Conservation (phyloP, 1,140 invertebrate species). For the Pseudomyrmex cubaensis region DNA sequence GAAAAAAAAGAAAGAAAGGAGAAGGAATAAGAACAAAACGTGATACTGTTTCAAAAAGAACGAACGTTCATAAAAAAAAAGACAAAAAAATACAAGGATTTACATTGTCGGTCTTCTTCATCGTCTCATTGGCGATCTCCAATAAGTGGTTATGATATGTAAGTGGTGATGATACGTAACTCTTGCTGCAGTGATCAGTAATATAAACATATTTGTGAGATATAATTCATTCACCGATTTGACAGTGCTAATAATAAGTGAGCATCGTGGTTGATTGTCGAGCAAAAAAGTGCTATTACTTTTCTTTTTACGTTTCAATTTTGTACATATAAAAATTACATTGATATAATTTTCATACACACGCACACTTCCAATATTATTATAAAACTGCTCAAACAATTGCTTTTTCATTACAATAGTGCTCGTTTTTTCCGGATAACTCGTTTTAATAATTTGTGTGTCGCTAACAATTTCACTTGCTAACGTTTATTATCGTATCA, state of each 20-base stretch:
- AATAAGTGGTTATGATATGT: neutral
- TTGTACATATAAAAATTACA: conserved; percentile 6
- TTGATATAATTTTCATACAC: neutral
- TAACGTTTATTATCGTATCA: conserved; percentile 18
- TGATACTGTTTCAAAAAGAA: neutral
- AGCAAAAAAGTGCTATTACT: neutral
- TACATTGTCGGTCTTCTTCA: neutral
- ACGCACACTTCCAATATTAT: neutral
- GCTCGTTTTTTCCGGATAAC: neutral
- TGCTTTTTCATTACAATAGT: neutral
- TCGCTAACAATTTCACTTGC: neutral
- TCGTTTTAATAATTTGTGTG: neutral
- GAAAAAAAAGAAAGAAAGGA: neutral
- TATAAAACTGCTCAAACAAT: conserved; percentile 13
- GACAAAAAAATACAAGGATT: neutral
- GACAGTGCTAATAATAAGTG: conserved; percentile 10
- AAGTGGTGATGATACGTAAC: neutral
- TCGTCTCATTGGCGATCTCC: neutral
- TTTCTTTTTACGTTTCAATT: neutral
- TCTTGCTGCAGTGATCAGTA: neutral
- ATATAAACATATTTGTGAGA: conserved; percentile 23
- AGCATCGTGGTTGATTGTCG: neutral
- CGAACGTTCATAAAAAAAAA: neutral
- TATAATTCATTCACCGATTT: neutral
- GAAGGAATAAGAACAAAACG: neutral